Evolutionary conservation across 2,113 vertebrate genomes (phyloP).

Genomic region (Strix aluco): DNA sequence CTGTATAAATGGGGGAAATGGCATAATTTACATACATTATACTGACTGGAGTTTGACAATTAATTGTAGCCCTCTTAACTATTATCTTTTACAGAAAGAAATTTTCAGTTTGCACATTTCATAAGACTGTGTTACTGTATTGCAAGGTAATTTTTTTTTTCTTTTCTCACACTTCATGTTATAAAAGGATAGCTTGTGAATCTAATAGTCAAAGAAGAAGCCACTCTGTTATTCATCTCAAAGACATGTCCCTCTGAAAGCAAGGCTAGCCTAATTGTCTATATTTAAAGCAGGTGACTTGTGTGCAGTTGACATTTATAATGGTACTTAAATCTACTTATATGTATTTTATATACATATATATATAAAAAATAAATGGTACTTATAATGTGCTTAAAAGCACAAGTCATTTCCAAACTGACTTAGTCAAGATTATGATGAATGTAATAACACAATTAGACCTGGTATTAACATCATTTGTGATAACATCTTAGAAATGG

Average conservation of each 20-base stretch:
- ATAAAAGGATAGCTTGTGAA: not conserved
- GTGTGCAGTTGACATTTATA: not conserved
- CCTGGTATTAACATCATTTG: not conserved
- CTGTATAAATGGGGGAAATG: not conserved
- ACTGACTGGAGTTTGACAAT: not conserved
- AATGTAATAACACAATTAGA: not conserved
- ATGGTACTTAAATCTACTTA: not conserved
- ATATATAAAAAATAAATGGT: no score
- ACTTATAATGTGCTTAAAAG: not conserved
- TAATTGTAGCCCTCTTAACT: not conserved
- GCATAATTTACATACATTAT: not conserved
- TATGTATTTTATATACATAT: no score
- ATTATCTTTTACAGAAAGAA: not conserved
- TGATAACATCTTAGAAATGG: not conserved
- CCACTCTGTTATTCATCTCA: not conserved
- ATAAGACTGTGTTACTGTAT: not conserved
- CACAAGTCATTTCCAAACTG: not conserved
- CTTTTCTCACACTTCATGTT: not conserved
- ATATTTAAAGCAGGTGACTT: not conserved
- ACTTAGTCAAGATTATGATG: not conserved
- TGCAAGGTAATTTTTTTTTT: not conserved
- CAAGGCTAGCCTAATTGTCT: not conserved
- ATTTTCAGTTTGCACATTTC: not conserved
- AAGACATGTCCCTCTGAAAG: not conserved
- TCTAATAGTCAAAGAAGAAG: not conserved